A percentile compares a stretch with the other conserved stretches of the same genome.
Evolutionary conservation across 2,113 vertebrate genomes (phyloP).

Genomic region (Cettia cetti): DNA sequence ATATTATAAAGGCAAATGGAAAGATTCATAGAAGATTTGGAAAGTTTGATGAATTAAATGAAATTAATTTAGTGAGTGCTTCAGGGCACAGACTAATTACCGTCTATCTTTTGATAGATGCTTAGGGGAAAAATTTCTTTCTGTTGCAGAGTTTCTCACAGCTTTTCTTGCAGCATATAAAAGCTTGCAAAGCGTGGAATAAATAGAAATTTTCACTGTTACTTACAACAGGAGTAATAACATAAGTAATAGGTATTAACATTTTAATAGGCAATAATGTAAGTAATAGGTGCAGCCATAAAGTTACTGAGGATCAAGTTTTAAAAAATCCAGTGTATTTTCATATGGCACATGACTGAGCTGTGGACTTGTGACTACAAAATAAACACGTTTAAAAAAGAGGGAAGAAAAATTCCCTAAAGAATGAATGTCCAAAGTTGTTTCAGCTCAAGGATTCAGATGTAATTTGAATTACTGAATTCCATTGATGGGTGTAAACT

Average conservation of each 20-base stretch:
- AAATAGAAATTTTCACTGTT: neutral
- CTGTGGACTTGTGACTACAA: neutral
- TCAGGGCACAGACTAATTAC: constrained; percentile 33
- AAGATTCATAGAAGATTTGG: neutral
- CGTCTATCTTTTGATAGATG: neutral
- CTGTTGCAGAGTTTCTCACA: neutral
- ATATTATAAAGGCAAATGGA: neutral
- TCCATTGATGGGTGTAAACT: neutral
- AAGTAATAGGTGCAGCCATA: neutral
- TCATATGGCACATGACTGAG: neutral
- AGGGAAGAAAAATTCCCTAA: neutral
- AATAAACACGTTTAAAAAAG: neutral
- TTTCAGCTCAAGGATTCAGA: neutral
- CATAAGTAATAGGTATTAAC: neutral
- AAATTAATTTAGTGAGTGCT: constrained; percentile 26
- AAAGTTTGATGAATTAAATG: neutral
- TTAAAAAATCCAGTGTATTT: neutral
- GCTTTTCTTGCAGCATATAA: neutral
- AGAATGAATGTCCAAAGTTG: neutral
- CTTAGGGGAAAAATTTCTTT: neutral
- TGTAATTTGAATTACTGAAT: neutral
- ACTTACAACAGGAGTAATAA: neutral
- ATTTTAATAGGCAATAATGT: neutral
- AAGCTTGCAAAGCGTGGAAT: neutral
- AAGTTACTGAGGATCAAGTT: neutral